Conservation (phyloP, 2,797 vertebrate species). For the Hydrocynus forskahlii region DNA sequence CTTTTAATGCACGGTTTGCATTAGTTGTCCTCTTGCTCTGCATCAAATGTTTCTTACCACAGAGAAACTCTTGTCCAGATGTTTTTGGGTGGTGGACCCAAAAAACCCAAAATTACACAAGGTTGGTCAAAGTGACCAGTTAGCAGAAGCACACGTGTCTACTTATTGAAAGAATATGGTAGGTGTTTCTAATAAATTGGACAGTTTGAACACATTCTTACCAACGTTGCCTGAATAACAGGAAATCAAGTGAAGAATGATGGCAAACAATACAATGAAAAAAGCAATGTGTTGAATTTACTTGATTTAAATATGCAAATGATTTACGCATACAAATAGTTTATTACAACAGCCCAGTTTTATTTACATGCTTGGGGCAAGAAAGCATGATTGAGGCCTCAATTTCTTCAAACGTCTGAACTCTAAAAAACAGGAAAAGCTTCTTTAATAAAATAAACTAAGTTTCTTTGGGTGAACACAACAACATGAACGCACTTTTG, state of each 20-base stretch:
- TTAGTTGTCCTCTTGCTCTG: too few species aligned
- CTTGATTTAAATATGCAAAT: not conserved
- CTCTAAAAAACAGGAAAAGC: too few species aligned
- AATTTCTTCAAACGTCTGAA: too few species aligned
- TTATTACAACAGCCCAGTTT: not conserved
- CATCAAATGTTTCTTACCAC: too few species aligned
- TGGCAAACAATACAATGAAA: not conserved
- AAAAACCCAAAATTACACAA: too few species aligned
- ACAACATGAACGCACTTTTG: too few species aligned
- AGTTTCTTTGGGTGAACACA: not conserved
- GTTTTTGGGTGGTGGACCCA: too few species aligned
- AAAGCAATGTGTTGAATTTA: not conserved
- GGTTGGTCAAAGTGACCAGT: not conserved
- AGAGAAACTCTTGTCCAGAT: too few species aligned
- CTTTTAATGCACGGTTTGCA: too few species aligned
- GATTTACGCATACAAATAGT: not conserved
- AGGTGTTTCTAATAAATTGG: not conserved
- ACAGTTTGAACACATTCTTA: not conserved
- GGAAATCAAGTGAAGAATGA: not conserved
- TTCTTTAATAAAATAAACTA: not conserved
- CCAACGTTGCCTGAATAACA: not conserved
- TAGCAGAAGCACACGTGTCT: not conserved
- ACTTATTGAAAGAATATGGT: not conserved
- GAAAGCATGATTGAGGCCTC: too few species aligned
- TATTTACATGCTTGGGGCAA: not conserved